Evolutionary conservation across 1,140 invertebrate species (phyloP), one percentile per base, ranked within the genome.

Genomic region (Calliphora vicina): DNA sequence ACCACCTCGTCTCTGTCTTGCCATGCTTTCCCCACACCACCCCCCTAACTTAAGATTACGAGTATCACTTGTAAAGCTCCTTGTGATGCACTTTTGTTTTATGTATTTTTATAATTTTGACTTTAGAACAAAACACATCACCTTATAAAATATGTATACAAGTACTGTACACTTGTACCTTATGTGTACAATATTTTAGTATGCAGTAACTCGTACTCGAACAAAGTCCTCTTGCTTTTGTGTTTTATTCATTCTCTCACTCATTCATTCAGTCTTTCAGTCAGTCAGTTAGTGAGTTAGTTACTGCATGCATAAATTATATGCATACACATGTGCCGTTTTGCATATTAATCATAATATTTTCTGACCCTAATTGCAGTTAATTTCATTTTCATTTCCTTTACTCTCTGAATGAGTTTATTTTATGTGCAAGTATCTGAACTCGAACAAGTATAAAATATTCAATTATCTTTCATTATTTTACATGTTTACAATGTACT

Each of bases 311-410:
- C 42, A 78, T 43, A 43, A n/a, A 45, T 20, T 78, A 20, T 43
- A 45, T 78, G 74, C 42, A 29, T 74, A n/a, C 27, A 29, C 13
- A 29, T 78, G 42, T 78, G 42, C 74, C 45, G 35, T 43, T 78
- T 78, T 78, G 74, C 74, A 78, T 78, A 78, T 78, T 78, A 78
- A 78, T 78, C 74, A 78, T 78, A 43, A 78, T 78, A 78, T 78
- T 78, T 78, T 42, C 35, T 78, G 74, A 78, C 74, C 74, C 74
- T 78, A 78, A 78, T 78, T 78, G 74, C 74, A 78, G 74, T 78
- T 78, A 78, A 78, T 78, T 78, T 78, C 74, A 78, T 43, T 78
- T 78, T 78, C 35, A 43, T 45, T 43, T 45, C 27, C 29, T 42
- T 20, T 23, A 67, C 61, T 20, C 61, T 67, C 20, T 23, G 23